Evolutionary conservation across 2,797 vertebrate species (phyloP).

Genomic region (Nyctalus aviator): DNA sequence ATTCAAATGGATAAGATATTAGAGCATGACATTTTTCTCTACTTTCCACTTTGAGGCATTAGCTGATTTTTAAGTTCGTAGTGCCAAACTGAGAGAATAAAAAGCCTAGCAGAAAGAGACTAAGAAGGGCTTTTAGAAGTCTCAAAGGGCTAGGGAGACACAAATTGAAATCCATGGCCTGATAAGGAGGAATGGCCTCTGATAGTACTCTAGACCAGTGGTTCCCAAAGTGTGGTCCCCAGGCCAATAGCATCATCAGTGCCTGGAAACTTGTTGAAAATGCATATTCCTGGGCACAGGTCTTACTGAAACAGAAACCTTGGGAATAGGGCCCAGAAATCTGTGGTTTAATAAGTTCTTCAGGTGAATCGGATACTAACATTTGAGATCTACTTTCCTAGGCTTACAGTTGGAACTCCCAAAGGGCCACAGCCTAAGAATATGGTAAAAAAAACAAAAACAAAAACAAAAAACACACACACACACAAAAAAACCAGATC

Average conservation of each 20-base stretch:
- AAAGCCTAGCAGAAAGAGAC: neutral
- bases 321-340: no score
- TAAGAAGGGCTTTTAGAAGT: neutral
- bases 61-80: neutral
- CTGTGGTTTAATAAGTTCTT: no score
- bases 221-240: neutral
- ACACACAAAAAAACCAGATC: constrained; percentile 26
- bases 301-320: no score
- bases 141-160: neutral
- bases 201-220: neutral
- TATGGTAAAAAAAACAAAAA: neutral
- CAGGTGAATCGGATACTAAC: no score
- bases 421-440: neutral
- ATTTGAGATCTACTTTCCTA: neutral
- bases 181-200: neutral
- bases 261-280: neutral
- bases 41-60: neutral
- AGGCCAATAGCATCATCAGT: neutral
- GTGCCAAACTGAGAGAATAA: neutral
- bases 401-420: neutral
- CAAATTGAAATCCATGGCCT: neutral
- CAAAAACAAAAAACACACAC: neutral
- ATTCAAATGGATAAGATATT: neutral
- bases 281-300: no score
- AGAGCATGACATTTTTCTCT: neutral